phyloP scores from a whole-genome alignment of 1,140 invertebrate genomes.

The Zophobas morio region DNA sequence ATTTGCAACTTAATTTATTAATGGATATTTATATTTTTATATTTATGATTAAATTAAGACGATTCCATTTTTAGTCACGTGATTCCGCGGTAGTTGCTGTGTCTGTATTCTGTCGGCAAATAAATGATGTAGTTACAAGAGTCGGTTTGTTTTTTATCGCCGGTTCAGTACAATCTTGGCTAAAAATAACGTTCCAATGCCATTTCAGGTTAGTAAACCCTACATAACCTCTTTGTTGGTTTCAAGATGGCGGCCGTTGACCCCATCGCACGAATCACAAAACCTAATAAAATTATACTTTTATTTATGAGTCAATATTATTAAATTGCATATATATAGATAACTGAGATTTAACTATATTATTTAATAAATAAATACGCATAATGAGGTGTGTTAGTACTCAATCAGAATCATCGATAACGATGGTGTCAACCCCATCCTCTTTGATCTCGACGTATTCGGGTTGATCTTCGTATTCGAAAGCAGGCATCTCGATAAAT shows the following conservation, averaged over 20 bases:
- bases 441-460: conserved; percentile 9
- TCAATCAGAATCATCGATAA: conserved; percentile 16
- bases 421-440: conserved; percentile 10
- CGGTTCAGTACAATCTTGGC: neutral
- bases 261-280: too few species aligned
- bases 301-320: too few species aligned
- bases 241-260: too few species aligned
- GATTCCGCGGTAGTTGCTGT: conserved; percentile 31
- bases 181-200: neutral
- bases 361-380: conserved; percentile 13
- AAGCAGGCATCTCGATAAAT: conserved; percentile 6
- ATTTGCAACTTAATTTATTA: conserved; percentile 31
- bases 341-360: neutral
- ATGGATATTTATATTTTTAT: conserved; percentile 42
- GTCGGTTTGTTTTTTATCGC: too few species aligned
- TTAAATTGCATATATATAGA: too few species aligned
- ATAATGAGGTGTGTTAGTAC: neutral
- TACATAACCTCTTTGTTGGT: too few species aligned
- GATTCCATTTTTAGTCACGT: conserved; percentile 23
- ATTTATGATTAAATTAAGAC: conserved; percentile 19
- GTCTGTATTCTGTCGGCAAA: conserved; percentile 13
- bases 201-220: too few species aligned
- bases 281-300: too few species aligned
- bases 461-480: neutral
- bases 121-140: too few species aligned